Percentiles rank a stretch among this genome's conserved stretches.
Evolutionary conservation across 2,113 vertebrate genomes (phyloP).

Genomic region (Tragelaphus strepsiceros): DNA sequence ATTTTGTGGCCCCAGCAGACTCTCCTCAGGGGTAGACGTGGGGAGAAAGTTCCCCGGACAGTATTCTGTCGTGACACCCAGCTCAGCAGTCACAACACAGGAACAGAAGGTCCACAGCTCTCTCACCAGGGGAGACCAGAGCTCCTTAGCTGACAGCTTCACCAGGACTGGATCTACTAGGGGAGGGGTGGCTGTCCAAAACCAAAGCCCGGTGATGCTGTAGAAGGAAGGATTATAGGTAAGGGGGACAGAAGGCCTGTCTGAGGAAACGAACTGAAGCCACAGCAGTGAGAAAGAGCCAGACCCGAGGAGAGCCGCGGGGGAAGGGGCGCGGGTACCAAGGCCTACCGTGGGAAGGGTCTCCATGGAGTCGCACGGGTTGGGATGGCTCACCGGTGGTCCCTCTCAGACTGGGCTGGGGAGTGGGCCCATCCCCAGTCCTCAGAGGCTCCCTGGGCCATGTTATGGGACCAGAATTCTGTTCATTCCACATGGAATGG

Average conservation of each 20-base stretch:
- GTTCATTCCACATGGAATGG: neutral
- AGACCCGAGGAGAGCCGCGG: fast-evolving
- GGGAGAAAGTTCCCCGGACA: neutral
- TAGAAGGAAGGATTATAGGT: no score
- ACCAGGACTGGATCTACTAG: neutral
- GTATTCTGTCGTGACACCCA: neutral
- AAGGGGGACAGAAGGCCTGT: neutral
- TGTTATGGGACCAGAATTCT: neutral
- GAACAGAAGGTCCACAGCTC: neutral
- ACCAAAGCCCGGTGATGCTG: neutral
- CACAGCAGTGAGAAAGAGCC: neutral
- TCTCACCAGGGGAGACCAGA: neutral
- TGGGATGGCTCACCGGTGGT: neutral
- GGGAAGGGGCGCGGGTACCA: fast-evolving
- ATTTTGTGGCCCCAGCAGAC: neutral
- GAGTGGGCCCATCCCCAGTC: neutral
- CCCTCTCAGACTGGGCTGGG: neutral
- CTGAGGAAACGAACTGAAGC: neutral
- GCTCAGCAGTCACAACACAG: neutral
- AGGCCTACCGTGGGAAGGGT: neutral
- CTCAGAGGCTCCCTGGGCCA: no score
- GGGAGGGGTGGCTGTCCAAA: neutral
- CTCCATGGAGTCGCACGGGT: neutral
- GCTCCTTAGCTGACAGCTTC: neutral
- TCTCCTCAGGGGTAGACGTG: neutral